Conservation (phyloP, 2,797 vertebrate species). For the Enteromius paludinosus region DNA sequence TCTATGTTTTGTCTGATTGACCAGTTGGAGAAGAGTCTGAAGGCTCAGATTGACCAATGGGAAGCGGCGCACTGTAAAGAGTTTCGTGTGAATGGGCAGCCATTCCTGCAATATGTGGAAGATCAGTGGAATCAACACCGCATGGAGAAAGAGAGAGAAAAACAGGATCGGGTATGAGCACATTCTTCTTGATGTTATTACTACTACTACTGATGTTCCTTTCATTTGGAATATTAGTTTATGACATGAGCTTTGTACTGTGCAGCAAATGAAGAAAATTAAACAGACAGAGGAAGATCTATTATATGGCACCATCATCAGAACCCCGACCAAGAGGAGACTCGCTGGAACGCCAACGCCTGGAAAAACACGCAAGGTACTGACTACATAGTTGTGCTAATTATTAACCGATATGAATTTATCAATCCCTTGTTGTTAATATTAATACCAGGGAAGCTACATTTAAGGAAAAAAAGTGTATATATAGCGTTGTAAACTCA, state of each 20-base stretch:
- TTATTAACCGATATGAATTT: accelerated
- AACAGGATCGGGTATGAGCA: slow-evolving; percentile 83
- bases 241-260: not conserved
- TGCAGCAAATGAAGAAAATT: slow-evolving; percentile 90
- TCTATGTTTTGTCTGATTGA: slow-evolving; percentile 9
- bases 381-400: not conserved
- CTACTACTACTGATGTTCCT: not conserved
- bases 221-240: not conserved
- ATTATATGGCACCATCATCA: slow-evolving; percentile 83
- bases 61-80: slow-evolving; percentile 76
- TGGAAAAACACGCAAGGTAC: slow-evolving; percentile 88
- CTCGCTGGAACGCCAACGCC: slow-evolving; percentile 74
- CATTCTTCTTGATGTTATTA: not conserved
- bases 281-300: slow-evolving; percentile 89
- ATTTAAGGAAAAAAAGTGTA: too few relatives aligned
- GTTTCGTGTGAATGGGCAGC: slow-evolving; percentile 88
- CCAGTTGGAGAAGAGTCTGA: slow-evolving; percentile 90
- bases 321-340: slow-evolving; percentile 84
- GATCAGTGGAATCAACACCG: slow-evolving; percentile 87
- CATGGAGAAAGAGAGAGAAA: slow-evolving; percentile 89
- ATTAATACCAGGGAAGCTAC: not conserved
- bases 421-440: not conserved
- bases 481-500: too few relatives aligned
- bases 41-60: slow-evolving; percentile 83
- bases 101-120: slow-evolving; percentile 85